phyloP scores from a whole-genome alignment of 2,113 vertebrate species.

The Saiga tatarica region DNA sequence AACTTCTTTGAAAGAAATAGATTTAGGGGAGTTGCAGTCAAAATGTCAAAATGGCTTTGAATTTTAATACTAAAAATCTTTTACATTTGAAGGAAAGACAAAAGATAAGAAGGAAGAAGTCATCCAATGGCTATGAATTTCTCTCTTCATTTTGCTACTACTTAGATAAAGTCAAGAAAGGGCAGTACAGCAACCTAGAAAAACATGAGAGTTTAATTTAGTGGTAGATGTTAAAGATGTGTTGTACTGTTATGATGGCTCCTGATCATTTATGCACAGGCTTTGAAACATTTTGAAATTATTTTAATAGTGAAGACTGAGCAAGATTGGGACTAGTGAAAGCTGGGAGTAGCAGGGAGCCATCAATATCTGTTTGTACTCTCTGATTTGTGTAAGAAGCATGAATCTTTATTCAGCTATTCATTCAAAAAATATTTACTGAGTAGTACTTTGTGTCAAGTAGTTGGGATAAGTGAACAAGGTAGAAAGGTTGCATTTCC shows the following conservation, averaged over 20 bases:
- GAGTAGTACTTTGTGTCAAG: neutral
- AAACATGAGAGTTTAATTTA: neutral
- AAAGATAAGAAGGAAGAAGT: neutral
- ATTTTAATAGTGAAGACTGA: neutral
- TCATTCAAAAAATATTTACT: neutral
- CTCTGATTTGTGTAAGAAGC: neutral
- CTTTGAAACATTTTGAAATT: neutral
- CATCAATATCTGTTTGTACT: neutral
- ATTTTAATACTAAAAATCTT: neutral
- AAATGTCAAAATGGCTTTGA: neutral
- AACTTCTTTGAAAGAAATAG: neutral
- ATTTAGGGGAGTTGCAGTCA: neutral
- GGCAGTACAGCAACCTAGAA: neutral
- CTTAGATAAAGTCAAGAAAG: neutral
- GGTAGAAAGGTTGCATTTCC: neutral
- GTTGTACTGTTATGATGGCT: neutral
- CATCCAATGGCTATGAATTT: neutral
- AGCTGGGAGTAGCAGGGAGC: neutral
- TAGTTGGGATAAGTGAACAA: neutral
- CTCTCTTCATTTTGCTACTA: neutral
- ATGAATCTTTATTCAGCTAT: neutral
- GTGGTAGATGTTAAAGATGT: neutral
- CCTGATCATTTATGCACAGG: neutral
- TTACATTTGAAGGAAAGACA: neutral
- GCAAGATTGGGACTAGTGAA: neutral